phyloP scores from a whole-genome alignment of 1,140 invertebrate genomes.

The Theocolax elegans region DNA sequence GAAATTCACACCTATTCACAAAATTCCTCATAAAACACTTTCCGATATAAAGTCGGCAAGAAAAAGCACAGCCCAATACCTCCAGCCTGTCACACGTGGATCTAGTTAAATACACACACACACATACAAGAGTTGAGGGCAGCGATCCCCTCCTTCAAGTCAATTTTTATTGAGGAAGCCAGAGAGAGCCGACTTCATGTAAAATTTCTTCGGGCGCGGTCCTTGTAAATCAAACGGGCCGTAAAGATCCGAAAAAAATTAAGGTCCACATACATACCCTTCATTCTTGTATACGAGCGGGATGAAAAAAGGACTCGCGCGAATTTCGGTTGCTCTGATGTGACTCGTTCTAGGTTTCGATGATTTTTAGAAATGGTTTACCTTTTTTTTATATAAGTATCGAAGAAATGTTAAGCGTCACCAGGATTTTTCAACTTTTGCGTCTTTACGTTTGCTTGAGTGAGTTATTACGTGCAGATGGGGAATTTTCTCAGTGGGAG shows the following conservation, averaged over 20 bases:
- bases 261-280: neutral
- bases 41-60: neutral
- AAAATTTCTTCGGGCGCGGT: constrained; percentile 7
- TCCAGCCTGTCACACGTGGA: neutral
- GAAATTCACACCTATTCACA: constrained; percentile 8
- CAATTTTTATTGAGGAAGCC: constrained; percentile 47
- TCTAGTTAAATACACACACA: neutral
- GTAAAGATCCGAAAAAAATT: constrained; percentile 26
- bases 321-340: neutral
- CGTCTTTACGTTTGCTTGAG: too few relatives aligned
- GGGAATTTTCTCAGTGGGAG: too few relatives aligned
- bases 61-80: neutral
- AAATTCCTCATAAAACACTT: constrained; percentile 9
- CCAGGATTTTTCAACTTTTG: too few relatives aligned
- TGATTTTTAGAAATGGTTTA: too few relatives aligned
- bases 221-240: constrained; percentile 35
- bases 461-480: too few relatives aligned
- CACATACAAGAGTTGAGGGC: too few relatives aligned
- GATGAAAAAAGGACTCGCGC: neutral
- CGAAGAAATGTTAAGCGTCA: too few relatives aligned
- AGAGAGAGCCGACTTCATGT: neutral
- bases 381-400: too few relatives aligned
- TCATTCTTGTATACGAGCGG: neutral
- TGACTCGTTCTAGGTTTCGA: too few relatives aligned
- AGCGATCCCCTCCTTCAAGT: neutral